Evolutionary conservation across 2,888 invertebrate species (phyloP), one percentile per base, ranked within the genome.

Genomic region (Drosophila heteroneura): DNA sequence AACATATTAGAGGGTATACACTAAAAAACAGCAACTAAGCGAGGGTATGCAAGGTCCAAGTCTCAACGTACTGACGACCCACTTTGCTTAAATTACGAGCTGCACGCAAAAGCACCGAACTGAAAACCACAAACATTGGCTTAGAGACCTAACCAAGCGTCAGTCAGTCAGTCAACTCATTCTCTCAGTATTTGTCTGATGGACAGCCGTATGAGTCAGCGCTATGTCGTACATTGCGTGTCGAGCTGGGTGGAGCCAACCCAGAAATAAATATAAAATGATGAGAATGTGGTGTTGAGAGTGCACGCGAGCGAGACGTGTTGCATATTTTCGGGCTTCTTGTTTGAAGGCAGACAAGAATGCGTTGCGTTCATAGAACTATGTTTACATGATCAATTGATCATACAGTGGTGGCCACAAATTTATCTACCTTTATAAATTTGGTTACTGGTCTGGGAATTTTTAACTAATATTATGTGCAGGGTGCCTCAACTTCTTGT

Each of bases 31-130:
- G 44, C 32, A 28, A 1, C 41, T 47, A 47, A 44, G 70, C 74
- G 72, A 83, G 78, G 71, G 83, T 83, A 86, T 69, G 75, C 70
- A 68, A 66, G 39, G 57, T 16, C 30, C 49, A 72, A 64, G 78
- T 70, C 72, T 74, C 71, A 77, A 64, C 70, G 79, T 89, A 66
- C 76, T 69, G 59, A 78, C 90, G 90, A 91, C 90, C 91, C 88
- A 92, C 82, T 90, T 92, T 85, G 81, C 85, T 83, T 88, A 85
- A 92, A 86, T 91, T 89, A 87, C 86, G 74, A 90, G 81, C 82
- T 88, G 88, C 92, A 92, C 92, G 92, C 92, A 89, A 91, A 82
- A 81, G 85, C 85, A 69, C 58, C 81, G 57, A 68, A 76, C 70
- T 70, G 53, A 79, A 77, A 86, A 67, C 66, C 59, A 47, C 61